Conservation (phyloP, 2,888 invertebrate genomes). For the Yponomeuta malinellus region DNA sequence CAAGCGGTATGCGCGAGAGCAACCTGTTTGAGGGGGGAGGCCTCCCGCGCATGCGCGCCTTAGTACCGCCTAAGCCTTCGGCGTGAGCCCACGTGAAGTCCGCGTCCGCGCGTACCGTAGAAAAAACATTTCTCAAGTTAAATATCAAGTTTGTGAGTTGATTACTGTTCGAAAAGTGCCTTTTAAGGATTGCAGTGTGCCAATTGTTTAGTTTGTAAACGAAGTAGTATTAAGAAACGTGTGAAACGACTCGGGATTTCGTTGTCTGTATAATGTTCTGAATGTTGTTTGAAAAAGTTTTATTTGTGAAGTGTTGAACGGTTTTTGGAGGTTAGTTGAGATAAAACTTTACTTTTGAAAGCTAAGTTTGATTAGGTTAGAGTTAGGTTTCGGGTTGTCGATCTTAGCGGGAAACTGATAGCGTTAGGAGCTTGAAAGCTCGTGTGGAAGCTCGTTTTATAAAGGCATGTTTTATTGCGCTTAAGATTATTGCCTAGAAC, state of each 20-base stretch:
- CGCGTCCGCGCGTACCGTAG: conserved; percentile 30
- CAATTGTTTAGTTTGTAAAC: conserved; percentile 25
- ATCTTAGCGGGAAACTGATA: conserved; percentile 15
- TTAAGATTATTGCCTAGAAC: neutral
- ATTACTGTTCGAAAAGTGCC: conserved; percentile 28
- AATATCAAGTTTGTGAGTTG: conserved; percentile 15
- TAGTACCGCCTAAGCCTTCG: conserved; percentile 49
- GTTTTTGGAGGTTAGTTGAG: conserved; percentile 62
- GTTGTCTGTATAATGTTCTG: conserved; percentile 14
- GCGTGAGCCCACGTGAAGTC: conserved; percentile 41
- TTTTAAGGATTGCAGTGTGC: conserved; percentile 65
- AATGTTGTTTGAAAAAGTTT: conserved; percentile 36
- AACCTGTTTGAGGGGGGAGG: conserved; percentile 56
- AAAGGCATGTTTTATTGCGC: conserved; percentile 14
- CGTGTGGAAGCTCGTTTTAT: conserved; percentile 12
- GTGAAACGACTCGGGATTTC: conserved; percentile 9
- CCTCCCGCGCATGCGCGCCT: conserved; percentile 24
- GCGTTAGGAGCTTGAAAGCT: conserved; percentile 16
- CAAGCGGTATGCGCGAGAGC: conserved; percentile 58
- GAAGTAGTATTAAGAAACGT: conserved; percentile 10
- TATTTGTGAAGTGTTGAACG: conserved; percentile 48
- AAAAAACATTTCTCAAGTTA: conserved; percentile 31
- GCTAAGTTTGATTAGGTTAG: conserved; percentile 16
- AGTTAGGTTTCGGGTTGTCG: conserved; percentile 5
- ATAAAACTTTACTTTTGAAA: conserved; percentile 7